These are phyloP conservation scores for human (Homo sapiens) DNA, from an alignment of 2,113 vertebrate genomes.

Conservation along the genomic window DNA sequence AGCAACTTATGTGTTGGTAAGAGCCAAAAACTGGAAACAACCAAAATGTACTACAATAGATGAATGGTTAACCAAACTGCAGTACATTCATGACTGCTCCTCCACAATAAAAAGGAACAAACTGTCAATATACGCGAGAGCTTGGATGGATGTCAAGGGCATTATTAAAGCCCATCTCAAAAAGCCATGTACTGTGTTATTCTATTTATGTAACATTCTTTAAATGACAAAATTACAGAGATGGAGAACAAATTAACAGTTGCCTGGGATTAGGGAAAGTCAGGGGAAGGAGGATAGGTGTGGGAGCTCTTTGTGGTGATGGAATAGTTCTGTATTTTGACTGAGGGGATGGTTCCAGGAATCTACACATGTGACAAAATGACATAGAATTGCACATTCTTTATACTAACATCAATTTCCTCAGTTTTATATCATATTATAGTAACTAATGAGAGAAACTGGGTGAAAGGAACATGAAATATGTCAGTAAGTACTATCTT, in stretches of 20 bases:
- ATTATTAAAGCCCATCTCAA: not conserved
- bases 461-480: not conserved
- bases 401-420: not conserved
- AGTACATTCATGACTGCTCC: not conserved
- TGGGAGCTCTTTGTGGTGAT: not conserved
- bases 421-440: not conserved
- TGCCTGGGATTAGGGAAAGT: not conserved
- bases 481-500: not conserved
- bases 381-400: not conserved
- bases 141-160: not conserved
- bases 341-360: not conserved
- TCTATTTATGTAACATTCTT: not conserved
- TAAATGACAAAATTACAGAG: not conserved
- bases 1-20: conserved; percentile 6
- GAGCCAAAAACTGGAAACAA: conserved; percentile 19
- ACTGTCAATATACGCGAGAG: not conserved
- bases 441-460: conserved; percentile 11
- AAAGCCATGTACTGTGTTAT: not conserved
- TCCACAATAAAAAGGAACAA: conserved; percentile 25
- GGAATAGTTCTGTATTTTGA: not conserved
- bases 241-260: not conserved
- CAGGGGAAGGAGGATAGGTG: not conserved
- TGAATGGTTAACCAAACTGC: not conserved
- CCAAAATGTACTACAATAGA: not conserved
- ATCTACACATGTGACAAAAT: not conserved